Evolutionary conservation across 1,140 invertebrate genomes (phyloP).

Genomic region (Drosophila nannoptera): DNA sequence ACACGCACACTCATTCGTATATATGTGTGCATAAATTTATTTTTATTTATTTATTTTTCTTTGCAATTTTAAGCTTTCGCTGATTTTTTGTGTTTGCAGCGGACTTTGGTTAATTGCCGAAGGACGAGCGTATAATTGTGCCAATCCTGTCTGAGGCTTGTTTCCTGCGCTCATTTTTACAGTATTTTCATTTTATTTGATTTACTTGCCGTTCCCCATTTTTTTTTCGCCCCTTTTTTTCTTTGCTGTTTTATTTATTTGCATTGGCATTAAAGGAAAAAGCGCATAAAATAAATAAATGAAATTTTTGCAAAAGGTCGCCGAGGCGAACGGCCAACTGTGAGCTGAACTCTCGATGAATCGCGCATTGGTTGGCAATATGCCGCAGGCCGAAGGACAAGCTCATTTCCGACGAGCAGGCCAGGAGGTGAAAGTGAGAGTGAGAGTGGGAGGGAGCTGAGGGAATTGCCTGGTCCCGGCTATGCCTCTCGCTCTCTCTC

Average conservation of each 20-base stretch:
- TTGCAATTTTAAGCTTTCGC: conserved; percentile 13
- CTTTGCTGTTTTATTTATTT: conserved; percentile 37
- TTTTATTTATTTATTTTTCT: not conserved
- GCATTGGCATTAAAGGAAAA: conserved; percentile 43
- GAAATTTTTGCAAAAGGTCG: conserved; percentile 45
- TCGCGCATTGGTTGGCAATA: conserved; percentile 14
- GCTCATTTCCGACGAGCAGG: conserved; percentile 32
- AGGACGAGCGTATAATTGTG: conserved; percentile 70
- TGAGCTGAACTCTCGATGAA: conserved; percentile 13
- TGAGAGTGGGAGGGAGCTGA: too few species aligned
- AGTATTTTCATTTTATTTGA: conserved; percentile 17
- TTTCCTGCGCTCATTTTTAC: conserved; percentile 7
- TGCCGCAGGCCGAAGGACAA: conserved; percentile 20
- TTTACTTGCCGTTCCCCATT: conserved; percentile 48
- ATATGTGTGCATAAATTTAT: too few species aligned
- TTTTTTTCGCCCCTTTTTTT: not conserved
- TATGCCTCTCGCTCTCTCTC: not conserved
- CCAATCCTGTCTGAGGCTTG: conserved; percentile 48
- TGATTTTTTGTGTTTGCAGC: conserved; percentile 16
- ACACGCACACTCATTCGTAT: too few species aligned
- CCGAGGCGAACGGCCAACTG: conserved; percentile 15
- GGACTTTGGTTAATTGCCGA: conserved; percentile 61
- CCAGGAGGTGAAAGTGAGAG: not conserved
- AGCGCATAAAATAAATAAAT: conserved; percentile 51
- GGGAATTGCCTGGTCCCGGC: not conserved